These are phyloP conservation scores for Heliconius aoede DNA, from an alignment of 2,888 invertebrate species.

Conservation along the genomic window DNA sequence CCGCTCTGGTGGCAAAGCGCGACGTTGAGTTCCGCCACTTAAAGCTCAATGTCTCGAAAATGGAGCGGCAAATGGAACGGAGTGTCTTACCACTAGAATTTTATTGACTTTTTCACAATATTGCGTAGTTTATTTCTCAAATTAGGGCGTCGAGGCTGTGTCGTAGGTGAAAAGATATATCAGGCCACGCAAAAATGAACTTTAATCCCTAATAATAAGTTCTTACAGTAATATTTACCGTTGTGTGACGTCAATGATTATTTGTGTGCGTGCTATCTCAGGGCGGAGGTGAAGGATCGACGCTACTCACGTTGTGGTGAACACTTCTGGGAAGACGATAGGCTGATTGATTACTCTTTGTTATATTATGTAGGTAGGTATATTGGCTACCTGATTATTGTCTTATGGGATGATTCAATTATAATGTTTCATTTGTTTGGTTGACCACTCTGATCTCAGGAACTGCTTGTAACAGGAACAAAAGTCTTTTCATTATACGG, in stretches of 20 bases:
- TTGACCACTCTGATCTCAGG: no score
- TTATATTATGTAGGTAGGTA: conserved; percentile 49
- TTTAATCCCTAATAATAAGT: conserved; percentile 53
- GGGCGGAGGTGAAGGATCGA: conserved; percentile 74
- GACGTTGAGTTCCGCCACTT: background rate
- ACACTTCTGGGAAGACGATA: conserved; percentile 62
- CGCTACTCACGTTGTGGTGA: conserved; percentile 67
- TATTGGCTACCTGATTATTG: conserved; percentile 43
- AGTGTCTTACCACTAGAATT: background rate
- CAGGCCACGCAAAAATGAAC: conserved; percentile 48
- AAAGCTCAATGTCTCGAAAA: no score
- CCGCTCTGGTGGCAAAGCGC: background rate
- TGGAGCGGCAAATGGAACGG: background rate
- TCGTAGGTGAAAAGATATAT: conserved; percentile 50
- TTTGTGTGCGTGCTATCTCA: conserved; percentile 62
- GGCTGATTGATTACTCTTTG: conserved; percentile 76
- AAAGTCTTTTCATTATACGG: no score
- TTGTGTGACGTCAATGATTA: conserved; percentile 43
- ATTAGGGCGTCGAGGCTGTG: conserved; percentile 69
- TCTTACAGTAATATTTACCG: conserved; percentile 29
- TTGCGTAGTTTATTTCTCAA: conserved; percentile 71
- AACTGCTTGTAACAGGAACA: no score
- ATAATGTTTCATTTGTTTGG: no score
- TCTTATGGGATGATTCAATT: no score
- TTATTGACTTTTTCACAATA: conserved; percentile 54